Conservation (phyloP, 2,888 invertebrate species). For the Glyphotaelius pellucidus region DNA sequence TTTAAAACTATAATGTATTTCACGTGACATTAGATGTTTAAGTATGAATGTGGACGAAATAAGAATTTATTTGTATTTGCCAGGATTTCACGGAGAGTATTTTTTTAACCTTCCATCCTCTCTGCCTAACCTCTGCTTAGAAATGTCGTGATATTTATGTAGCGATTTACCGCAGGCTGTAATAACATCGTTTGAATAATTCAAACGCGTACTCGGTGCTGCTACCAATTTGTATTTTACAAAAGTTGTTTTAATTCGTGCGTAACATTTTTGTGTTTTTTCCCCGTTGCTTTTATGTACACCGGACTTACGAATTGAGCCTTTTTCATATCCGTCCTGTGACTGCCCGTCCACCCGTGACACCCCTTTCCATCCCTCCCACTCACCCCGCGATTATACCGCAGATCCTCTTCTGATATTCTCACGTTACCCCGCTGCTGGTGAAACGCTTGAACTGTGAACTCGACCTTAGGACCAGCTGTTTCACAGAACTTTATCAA, state of each 20-base stretch:
- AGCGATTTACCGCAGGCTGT: not conserved
- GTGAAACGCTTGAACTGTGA: not conserved
- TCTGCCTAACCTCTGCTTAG: not conserved
- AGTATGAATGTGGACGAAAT: not conserved
- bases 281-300: not conserved
- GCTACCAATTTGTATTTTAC: not conserved
- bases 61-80: too few relatives aligned
- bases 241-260: not conserved
- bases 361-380: not conserved
- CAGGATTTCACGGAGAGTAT: too few relatives aligned
- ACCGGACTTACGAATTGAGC: not conserved
- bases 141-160: not conserved
- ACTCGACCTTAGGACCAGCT: not conserved
- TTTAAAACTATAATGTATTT: too few relatives aligned
- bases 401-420: constrained; percentile 6
- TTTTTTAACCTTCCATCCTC: not conserved
- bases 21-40: too few relatives aligned
- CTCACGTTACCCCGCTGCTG: not conserved
- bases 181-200: not conserved
- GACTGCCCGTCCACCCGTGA: not conserved
- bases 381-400: not conserved
- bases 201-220: not conserved
- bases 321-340: constrained; percentile 31
- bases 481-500: not conserved
- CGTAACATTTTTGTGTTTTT: not conserved